Evolutionary conservation across 2,797 vertebrate genomes (phyloP), one percentile per base, ranked within the genome.

Genomic region (Danio jaintianensis): DNA sequence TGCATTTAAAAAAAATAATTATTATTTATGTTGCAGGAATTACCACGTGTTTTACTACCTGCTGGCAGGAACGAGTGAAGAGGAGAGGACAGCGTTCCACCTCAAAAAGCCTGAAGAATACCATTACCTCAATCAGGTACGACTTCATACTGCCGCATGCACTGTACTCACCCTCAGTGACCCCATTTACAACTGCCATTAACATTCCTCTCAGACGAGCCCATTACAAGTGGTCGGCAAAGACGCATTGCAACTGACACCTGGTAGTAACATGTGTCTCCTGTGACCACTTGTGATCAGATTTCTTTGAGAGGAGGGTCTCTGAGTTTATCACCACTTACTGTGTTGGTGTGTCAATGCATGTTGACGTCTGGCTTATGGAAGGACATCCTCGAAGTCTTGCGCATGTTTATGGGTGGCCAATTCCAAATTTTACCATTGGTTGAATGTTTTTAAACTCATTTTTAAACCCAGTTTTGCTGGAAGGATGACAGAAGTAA

Each of bases 41-140:
- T 99, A 99, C 92, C 98, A 99, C 77, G 98, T 99, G 45, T 99
- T 99, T 92, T 99, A 99, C 92, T 99, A 99, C 95, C 96, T 99
- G 85, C 94, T 99, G 94, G 97, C 97, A 89, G 98, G 98, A 90
- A 92, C 96, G 0, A 98, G 94, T 71, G 97, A 98, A 88, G 98
- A 99, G 80, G 97, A 99, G 90, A 95, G 95, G 88, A 92, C 91
- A 40, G 91, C 93, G 13, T 99, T 98, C 90, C 97, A 99, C 87
- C 97, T 99, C 88, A 95, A 93, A 88, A 94, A 95, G 82, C 97
- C 98, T 79, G 96, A 98, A 91, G 96, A 96, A 86, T 99, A 99
- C 87, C 96, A 99, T 96, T 99, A 98, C 92, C 96, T 99, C 88
- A 98, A 96, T 90, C 97, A 99, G 96, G 98, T 99, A 90, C 90